Base-by-base conservation (phyloP, 2,113 vertebrate genomes). In the Micronisus gabar region DNA sequence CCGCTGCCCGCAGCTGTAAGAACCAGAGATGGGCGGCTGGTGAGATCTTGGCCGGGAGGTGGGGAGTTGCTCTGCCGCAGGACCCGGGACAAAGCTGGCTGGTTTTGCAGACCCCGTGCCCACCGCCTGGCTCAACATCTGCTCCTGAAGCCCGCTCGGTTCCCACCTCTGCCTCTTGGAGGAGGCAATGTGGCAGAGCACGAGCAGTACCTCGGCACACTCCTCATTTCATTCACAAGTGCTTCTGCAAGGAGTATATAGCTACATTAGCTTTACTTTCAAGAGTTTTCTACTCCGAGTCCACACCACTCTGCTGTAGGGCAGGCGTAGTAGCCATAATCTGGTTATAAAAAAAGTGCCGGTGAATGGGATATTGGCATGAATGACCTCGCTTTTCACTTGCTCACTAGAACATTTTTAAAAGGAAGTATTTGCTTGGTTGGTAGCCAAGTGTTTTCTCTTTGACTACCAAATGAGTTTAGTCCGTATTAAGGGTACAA, bases 361-460 rank as follows among this genome's bases (percentile, higher is more conserved):
- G 7, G 48, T 76, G 78, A 87, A 63, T 94, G 58, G 26, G 81
- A 81, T 86, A 70, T 74, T 86, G 81, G 72, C 89, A 80, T 80
- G 88, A 66, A 91, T 74, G 61, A 88, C 38, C 90, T 95, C 48
- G 63, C 75, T 88, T 93, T 86, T 62, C 55, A 73, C 22, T 94
- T 68, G 90, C 41, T 73, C 45, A 10, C 55, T 34, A 47, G 89
- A 87, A 90, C 75, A 73, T 95, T 71, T 95, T 96, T 62, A 8
- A 81, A 92, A 93, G 86, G 86, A 83, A 90, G 26, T 55, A 59
- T 96, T 94, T 96, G 67, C 80, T 97, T 95, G 93, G 89, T 95
- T 81, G 43, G 59, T 95, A 96, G 93, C 93, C 88, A 95, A 91
- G 89, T 85, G 81, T 97, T 97, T 95, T 94, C 90, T 87, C 93